Evolutionary conservation across 2,888 invertebrate genomes (phyloP), one percentile per base, ranked within the genome.

Genomic region (Deilephila elpenor): DNA sequence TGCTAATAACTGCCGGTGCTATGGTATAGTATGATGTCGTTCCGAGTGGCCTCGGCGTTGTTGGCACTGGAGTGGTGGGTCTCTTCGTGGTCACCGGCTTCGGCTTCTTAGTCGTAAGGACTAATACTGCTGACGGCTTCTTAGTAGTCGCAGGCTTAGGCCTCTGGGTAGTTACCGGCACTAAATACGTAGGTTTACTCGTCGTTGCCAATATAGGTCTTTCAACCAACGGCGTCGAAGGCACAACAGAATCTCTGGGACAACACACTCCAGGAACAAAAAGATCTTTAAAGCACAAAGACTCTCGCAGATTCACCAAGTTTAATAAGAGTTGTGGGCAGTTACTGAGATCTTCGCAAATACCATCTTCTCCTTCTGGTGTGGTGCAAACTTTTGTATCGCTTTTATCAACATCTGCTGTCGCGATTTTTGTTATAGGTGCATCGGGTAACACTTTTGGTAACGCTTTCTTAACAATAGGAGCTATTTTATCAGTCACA

Each of bases 201-300:
- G 94, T 92, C 0, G 93, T 90, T 0, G 89, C 80, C 2, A 91
- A 72, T 0, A 90, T 82, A 8, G 94, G 92, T 34, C 85, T 91
- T 75, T 94, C 94, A 17, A 83, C 74, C n/a, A 82, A 80, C 2
- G 84, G 81, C 0, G 88, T 87, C 1, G 88, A 82, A 5, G 89
- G 84, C n/a, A 90, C 86, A 5, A 93, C 84, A 0, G 86, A 92
- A 82, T 93, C 94, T 82, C 94, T 91, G 11, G 98, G 98, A 88
- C 98, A 98, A 86, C 98, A 98, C 3, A 98, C 98, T 1, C 98
- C 98, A 1, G 98, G 98, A 2, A 98, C 97, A 84, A 98, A 98
- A 1, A 98, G 95, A 77, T 97, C 98, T 91, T 98, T 98, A 86
- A 98, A 98, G 85, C 98, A 98, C 14, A 98, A 94, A 0, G 98